Conservation (phyloP, 2,113 vertebrate genomes). For the Ancistrus triradiatus region DNA sequence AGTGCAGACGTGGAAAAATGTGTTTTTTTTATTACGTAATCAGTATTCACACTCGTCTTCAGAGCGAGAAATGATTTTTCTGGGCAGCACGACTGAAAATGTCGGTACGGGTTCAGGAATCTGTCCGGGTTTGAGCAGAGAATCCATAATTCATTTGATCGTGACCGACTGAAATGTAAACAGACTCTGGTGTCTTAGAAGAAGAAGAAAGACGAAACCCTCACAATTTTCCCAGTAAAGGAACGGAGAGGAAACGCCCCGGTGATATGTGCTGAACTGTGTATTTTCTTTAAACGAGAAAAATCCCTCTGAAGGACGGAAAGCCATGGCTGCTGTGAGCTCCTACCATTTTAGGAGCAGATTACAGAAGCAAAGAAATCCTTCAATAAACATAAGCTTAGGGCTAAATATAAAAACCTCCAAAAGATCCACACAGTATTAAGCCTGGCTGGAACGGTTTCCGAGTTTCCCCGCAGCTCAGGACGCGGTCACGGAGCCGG, state of each 20-base stretch:
- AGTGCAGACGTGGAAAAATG: neutral
- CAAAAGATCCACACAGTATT: neutral
- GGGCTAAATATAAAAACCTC: neutral
- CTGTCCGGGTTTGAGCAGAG: neutral
- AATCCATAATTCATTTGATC: slow-evolving; percentile 28
- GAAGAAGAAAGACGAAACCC: neutral
- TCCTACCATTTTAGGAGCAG: neutral
- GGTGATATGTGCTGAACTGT: neutral
- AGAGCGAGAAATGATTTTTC: slow-evolving; percentile 3
- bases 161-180: slow-evolving; percentile 24
- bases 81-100: slow-evolving; percentile 12
- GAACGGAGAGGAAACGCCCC: neutral
- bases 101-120: slow-evolving; percentile 14
- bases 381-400: neutral
- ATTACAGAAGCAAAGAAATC: slow-evolving; percentile 5
- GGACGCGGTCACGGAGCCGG: slow-evolving; percentile 11
- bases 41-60: slow-evolving; percentile 29
- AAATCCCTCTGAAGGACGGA: slow-evolving; percentile 1
- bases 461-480: neutral
- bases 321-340: neutral
- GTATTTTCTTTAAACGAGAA: neutral
- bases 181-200: slow-evolving; percentile 9
- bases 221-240: neutral
- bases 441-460: neutral
- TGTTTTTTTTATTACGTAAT: slow-evolving; percentile 28